A percentile compares a stretch with the other conserved stretches of the same genome.
phyloP scores from a whole-genome alignment of 2,888 invertebrate species.

The Amphipyra berbera region DNA sequence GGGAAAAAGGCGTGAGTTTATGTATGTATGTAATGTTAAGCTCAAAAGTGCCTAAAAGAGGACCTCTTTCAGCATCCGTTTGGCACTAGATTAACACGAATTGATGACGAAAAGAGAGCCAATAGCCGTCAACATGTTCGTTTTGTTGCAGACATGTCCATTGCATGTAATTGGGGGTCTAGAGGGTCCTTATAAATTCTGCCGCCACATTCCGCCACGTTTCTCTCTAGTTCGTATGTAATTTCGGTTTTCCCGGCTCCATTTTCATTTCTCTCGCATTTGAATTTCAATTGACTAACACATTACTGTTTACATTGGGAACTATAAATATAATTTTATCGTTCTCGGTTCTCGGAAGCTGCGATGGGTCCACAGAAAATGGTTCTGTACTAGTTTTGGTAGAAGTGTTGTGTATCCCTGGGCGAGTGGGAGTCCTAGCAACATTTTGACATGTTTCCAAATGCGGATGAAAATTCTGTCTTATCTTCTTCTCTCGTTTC shows the following conservation, averaged over 20 bases:
- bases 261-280: conserved; percentile 54
- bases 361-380: no score
- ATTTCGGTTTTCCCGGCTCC: conserved; percentile 44
- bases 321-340: conserved; percentile 48
- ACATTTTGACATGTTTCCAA: no score
- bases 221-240: conserved; percentile 49
- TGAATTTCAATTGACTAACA: conserved; percentile 61
- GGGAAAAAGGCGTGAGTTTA: no score
- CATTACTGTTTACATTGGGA: conserved; percentile 51
- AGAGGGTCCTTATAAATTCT: conserved; percentile 54
- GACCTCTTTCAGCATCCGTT: neutral
- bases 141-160: conserved; percentile 47
- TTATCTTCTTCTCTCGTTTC: no score
- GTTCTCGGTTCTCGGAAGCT: conserved; percentile 21
- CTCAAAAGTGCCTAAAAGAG: conserved; percentile 8
- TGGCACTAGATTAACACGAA: conserved; percentile 23
- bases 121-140: conserved; percentile 35
- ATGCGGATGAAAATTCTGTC: no score
- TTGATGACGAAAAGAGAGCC: conserved; percentile 25
- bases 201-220: conserved; percentile 32
- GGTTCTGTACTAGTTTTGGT: conserved; percentile 23
- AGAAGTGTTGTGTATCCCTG: neutral
- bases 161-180: conserved; percentile 47
- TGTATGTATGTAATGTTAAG: no score
- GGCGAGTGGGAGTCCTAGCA: neutral